Evolutionary conservation across 2,797 vertebrate species (phyloP), one percentile per base, ranked within the genome.

Genomic region (Falco naumanni): DNA sequence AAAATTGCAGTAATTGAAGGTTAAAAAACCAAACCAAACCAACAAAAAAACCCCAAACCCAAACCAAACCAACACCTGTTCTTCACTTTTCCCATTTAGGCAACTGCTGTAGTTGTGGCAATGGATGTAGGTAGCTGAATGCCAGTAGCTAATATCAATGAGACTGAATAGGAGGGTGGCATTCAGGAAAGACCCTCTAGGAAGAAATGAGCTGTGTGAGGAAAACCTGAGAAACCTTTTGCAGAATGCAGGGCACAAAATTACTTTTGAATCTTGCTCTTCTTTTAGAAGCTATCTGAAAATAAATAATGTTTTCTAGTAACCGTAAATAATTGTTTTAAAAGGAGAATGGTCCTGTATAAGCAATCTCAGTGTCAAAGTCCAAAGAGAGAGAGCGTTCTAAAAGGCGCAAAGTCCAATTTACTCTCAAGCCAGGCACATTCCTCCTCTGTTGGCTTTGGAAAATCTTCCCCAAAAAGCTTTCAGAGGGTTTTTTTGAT

Each of bases 231-330:
- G n/a, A 91, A 75, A 31, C 13, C 10, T 90, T 72, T 66, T 82
- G 47, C 47, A 81, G 72, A 75, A 81, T 51, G 86, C 26, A 70
- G 87, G 29, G 48, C 21, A 53, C 20, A 82, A 94, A 91, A 91
- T 7, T 70, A 26, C 45, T 82, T 93, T 74, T 66, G 43, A 87
- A 63, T 80, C 87, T 71, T 92, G 16, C 15, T 76, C 22, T 69
- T 94, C 63, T 69, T 90, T 90, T 45, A 80, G 78, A 90, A 80
- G 56, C 28, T 70, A 66, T 71, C 57, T 89, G 43, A 60, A 95
- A 87, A 95, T 48, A 81, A 87, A 75, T 65, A 50, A 84, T 37
- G 15, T 33, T 91, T 89, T 84, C 5, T 29, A 60, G 39, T 50
- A 81, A 90, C 41, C 34, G 65, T 69, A 87, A 95, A 84, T 88